Evolutionary conservation across 1,140 invertebrate species (phyloP).

Genomic region (Euborellia annulipes): DNA sequence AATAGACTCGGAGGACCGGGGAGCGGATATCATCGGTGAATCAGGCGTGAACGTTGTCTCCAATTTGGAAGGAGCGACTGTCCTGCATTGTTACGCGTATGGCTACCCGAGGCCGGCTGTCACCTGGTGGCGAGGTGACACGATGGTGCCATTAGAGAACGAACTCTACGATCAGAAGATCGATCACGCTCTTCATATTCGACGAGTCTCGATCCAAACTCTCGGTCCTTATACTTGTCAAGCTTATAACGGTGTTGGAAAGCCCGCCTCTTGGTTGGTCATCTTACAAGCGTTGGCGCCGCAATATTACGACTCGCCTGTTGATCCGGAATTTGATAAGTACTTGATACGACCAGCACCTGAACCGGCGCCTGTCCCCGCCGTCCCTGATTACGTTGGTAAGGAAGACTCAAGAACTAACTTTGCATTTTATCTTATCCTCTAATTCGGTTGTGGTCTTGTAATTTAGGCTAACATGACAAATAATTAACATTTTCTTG

Average conservation of each 20-base stretch:
- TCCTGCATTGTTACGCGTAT: constrained; percentile 63
- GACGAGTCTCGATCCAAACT: constrained; percentile 46
- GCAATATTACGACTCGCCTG: constrained; percentile 27
- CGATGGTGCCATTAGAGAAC: constrained; percentile 51
- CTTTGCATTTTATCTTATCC: too few relatives aligned
- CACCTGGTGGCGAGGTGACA: constrained; percentile 72
- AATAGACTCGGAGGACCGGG: constrained; percentile 28
- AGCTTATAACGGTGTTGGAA: constrained; percentile 66
- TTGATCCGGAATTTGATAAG: constrained; percentile 21
- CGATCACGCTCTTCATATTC: constrained; percentile 57
- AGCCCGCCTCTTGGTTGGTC: constrained; percentile 56
- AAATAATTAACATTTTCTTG: too few relatives aligned
- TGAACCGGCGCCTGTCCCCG: constrained; percentile 13
- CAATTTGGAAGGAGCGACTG: constrained; percentile 46
- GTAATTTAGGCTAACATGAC: too few relatives aligned
- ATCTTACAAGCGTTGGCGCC: constrained; percentile 51
- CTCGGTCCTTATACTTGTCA: constrained; percentile 75
- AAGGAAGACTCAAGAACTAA: constrained; percentile 7
- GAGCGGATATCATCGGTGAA: constrained; percentile 37
- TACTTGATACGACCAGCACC: constrained; percentile 23
- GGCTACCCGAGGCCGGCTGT: constrained; percentile 66
- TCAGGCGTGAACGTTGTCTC: constrained; percentile 43
- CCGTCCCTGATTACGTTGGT: constrained; percentile 17
- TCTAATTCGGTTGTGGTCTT: too few relatives aligned
- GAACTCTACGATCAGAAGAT: constrained; percentile 52